Percentiles rank a stretch among this genome's conserved stretches.
Conservation (phyloP, 2,113 vertebrate species). For the Hippocampus comes region DNA sequence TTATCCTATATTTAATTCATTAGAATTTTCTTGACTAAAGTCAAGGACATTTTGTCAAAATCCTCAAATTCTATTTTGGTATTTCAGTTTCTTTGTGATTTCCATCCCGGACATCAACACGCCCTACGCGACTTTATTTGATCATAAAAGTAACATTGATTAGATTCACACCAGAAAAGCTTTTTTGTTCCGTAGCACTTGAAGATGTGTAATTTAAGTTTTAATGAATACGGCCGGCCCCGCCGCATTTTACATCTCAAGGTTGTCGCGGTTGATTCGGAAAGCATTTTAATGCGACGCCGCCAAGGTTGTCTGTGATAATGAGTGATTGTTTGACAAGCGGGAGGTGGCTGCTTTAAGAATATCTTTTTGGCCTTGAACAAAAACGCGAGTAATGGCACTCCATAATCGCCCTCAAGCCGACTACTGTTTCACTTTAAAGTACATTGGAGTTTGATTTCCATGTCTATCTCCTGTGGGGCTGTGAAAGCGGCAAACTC, state of each 20-base stretch:
- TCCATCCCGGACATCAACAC: not conserved
- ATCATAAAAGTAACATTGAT: slow-evolving; percentile 21
- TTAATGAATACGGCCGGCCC: slow-evolving; percentile 20
- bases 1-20: no score
- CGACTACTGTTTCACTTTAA: slow-evolving; percentile 28
- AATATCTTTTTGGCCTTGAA: slow-evolving; percentile 34
- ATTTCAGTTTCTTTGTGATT: not conserved
- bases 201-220: slow-evolving; percentile 15
- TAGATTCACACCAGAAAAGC: slow-evolving; percentile 17
- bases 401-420: slow-evolving; percentile 45
- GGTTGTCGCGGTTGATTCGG: slow-evolving; percentile 41
- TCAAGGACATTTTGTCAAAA: no score
- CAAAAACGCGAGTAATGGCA: slow-evolving; percentile 48
- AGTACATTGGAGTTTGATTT: slow-evolving; percentile 49
- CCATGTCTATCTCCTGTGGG: slow-evolving; percentile 41
- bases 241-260: slow-evolving; percentile 52
- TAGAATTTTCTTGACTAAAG: no score
- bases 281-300: slow-evolving; percentile 58
- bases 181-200: slow-evolving; percentile 14
- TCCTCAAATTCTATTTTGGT: not conserved
- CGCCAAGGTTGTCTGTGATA: slow-evolving; percentile 51
- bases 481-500: slow-evolving; percentile 18
- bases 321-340: slow-evolving; percentile 43
- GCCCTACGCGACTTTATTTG: not conserved
- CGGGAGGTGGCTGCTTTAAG: slow-evolving; percentile 33